These are phyloP conservation scores for Ibidorhyncha struthersii DNA, from an alignment of 2,113 vertebrate species.

Conservation along the genomic window DNA sequence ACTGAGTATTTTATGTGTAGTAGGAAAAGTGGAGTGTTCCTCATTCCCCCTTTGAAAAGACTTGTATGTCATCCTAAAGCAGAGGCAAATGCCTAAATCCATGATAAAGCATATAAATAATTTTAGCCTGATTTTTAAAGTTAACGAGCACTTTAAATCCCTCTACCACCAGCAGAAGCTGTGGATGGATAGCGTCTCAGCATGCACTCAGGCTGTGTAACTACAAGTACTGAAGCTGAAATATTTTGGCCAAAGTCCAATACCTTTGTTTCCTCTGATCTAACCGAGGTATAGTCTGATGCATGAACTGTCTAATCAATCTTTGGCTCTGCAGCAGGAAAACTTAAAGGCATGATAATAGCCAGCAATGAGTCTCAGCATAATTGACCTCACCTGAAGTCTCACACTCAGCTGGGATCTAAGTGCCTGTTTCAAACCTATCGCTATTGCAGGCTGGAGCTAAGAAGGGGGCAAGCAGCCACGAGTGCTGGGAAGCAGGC, in stretches of 20 bases:
- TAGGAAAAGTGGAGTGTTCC: not conserved
- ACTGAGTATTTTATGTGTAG: not conserved
- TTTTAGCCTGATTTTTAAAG: not conserved
- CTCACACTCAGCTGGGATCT: not conserved
- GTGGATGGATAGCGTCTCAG: not conserved
- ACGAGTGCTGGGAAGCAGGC: rapidly evolving
- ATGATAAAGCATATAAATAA: not conserved
- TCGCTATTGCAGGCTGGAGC: not conserved
- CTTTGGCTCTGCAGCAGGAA: not conserved
- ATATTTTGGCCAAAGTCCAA: not conserved
- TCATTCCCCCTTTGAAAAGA: not conserved
- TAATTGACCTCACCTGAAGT: not conserved
- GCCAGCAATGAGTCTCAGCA: not conserved
- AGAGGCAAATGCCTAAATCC: not conserved
- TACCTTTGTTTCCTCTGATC: not conserved
- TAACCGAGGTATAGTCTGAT: not conserved
- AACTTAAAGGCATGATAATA: not conserved
- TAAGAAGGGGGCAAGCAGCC: not conserved
- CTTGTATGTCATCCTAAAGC: rapidly evolving
- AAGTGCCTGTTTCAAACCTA: not conserved
- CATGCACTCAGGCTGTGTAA: rapidly evolving
- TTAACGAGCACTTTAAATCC: not conserved
- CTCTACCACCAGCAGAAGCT: not conserved
- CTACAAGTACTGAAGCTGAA: not conserved
- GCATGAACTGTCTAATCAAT: not conserved